These are phyloP conservation scores for Pygathrix nemaeus DNA, from an alignment of 2,113 vertebrate species.

Conservation along the genomic window DNA sequence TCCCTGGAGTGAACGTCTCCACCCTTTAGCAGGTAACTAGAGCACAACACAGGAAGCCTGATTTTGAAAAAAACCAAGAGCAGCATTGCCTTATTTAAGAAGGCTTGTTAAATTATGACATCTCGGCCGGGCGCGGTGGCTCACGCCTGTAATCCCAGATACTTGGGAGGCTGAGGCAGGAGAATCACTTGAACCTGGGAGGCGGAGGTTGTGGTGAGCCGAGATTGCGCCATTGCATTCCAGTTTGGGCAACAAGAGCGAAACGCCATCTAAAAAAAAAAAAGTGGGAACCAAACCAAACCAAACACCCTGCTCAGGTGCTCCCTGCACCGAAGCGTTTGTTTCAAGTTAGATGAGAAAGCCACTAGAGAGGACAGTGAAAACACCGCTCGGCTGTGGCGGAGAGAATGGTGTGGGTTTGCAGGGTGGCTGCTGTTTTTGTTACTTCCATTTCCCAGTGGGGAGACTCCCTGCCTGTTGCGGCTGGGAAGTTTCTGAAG, in stretches of 20 bases:
- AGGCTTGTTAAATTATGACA: background rate
- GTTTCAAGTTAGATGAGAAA: background rate
- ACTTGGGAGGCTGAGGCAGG: no score
- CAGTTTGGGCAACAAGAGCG: no score
- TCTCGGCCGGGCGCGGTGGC: no score
- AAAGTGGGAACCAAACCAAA: background rate
- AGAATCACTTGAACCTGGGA: no score
- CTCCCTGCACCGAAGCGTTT: background rate
- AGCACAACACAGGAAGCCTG: background rate
- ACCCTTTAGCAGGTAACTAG: background rate
- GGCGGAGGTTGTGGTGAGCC: no score
- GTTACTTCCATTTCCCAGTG: background rate
- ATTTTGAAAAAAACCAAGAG: background rate
- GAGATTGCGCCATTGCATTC: no score
- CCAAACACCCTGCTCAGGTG: background rate
- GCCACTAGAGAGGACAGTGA: background rate
- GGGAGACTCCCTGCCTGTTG: fast-evolving
- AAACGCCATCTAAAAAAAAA: no score
- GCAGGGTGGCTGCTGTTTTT: fast-evolving
- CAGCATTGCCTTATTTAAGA: background rate
- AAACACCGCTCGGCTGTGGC: no score
- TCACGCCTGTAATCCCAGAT: no score
- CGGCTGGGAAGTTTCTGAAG: background rate
- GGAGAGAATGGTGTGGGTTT: background rate
- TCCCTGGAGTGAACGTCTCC: background rate